These are phyloP conservation scores for Bombus picipes DNA, from an alignment of 1,140 invertebrate species.

Conservation along the genomic window DNA sequence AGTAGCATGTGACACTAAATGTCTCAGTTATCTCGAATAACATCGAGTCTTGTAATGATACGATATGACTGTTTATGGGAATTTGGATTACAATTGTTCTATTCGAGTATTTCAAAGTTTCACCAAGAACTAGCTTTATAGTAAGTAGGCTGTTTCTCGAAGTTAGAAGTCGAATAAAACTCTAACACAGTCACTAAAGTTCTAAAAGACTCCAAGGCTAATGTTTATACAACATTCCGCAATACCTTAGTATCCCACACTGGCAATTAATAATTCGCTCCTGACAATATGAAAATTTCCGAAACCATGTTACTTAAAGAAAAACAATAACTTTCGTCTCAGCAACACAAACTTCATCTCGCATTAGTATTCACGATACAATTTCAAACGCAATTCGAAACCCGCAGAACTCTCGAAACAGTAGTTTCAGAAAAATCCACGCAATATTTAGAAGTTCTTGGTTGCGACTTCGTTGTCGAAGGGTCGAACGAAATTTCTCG, in stretches of 20 bases:
- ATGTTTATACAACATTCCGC: too few relatives aligned
- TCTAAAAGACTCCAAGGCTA: too few relatives aligned
- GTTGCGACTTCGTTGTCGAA: too few relatives aligned
- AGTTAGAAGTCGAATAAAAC: too few relatives aligned
- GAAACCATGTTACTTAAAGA: too few relatives aligned
- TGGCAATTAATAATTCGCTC: too few relatives aligned
- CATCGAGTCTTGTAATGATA: background rate
- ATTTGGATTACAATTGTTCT: background rate
- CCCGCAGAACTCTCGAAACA: background rate
- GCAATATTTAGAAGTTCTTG: background rate
- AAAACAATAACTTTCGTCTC: background rate
- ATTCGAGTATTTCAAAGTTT: background rate
- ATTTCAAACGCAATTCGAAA: background rate
- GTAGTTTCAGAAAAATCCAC: background rate
- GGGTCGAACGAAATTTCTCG: constrained; percentile 17
- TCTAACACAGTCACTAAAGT: too few relatives aligned
- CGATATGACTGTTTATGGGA: background rate
- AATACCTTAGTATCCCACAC: too few relatives aligned
- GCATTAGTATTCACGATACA: background rate
- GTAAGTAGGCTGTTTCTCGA: too few relatives aligned
- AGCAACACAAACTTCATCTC: background rate
- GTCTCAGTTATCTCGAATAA: background rate
- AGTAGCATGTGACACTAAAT: background rate
- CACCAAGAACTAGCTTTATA: too few relatives aligned
- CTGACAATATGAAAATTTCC: too few relatives aligned